A percentile compares a stretch with the other conserved stretches of the same genome.
Conservation (phyloP, 2,888 invertebrate genomes). For the Diplazon laetatorius region DNA sequence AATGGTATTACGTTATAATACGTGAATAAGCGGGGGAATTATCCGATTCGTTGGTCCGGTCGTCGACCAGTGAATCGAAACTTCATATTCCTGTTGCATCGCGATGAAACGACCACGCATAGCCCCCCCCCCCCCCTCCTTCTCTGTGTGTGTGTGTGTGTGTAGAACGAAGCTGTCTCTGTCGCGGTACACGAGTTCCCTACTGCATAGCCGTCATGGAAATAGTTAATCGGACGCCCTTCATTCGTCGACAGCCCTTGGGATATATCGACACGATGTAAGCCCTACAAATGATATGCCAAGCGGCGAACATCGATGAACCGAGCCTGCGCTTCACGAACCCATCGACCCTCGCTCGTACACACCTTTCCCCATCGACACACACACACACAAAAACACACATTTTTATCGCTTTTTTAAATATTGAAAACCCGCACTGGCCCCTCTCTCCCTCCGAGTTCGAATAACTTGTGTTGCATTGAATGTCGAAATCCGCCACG, state of each 20-base stretch:
- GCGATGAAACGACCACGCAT: background rate
- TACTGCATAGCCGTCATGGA: conserved; percentile 29
- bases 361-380: background rate
- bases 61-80: conserved; percentile 24
- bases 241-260: conserved; percentile 43
- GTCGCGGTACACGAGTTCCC: conserved; percentile 3
- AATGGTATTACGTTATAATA: conserved; percentile 29
- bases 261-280: conserved; percentile 34
- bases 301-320: conserved; percentile 23
- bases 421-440: too few relatives aligned
- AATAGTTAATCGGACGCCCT: conserved; percentile 52
- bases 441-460: background rate
- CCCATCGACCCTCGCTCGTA: background rate
- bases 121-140: too few relatives aligned
- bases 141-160: background rate
- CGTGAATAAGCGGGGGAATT: conserved; percentile 33
- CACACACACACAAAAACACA: background rate
- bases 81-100: conserved; percentile 15
- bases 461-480: background rate
- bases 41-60: conserved; percentile 25
- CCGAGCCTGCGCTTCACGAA: background rate
- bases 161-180: background rate
- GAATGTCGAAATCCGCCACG: background rate
- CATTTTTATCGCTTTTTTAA: background rate
- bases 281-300: conserved; percentile 50